Base-by-base conservation (phyloP, 2,797 vertebrate species). In the Otolemur crassicaudatus region DNA sequence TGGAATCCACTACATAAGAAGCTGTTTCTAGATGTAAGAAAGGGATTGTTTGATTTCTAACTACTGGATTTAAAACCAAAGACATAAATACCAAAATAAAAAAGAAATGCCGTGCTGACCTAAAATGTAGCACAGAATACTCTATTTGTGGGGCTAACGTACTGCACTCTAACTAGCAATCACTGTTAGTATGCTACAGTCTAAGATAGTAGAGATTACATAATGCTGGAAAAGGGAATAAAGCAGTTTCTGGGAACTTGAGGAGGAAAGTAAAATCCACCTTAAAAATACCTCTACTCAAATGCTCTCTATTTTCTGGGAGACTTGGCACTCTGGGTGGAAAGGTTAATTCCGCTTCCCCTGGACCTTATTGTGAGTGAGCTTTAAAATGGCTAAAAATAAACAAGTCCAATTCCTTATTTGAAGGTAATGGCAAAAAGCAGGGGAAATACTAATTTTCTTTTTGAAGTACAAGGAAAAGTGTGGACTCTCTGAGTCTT, bases 271-370 rank as follows among this genome's bases (percentile, higher is more conserved):
- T 75, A 84, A 85, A 97, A 77, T n/a, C n/a, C 25, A 90, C 46
- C 49, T 73, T 53, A 77, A 87, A 94, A 94, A 91, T 49, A 79
- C 87, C 22, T 56, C 31, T 16, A 61, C 34, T 31, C 58, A 77
- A 77, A 80, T n/a, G 43, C 63, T 76, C 82, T 84, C 73, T 70
- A 29, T 91, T 96, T 96, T 95, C 95, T 84, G 46, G 86, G 83
- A 94, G 79, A 88, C 34, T 49, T 90, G 80, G 85, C 22, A 80
- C 19, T 95, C 61, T 23, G 79, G 70, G 40, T 83, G 46, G 76
- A 97, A 97, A 94, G 91, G 96, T 97, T 95, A 95, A 97, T 92
- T 93, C 83, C 75, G 58, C 25, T 89, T 95, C 91, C 86, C 91
- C 31, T 49, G 82, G 70, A 83, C 80, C 91, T 90, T 94, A 89